Conservation (phyloP, 1,140 invertebrate genomes). For the Penaeus vannamei region DNA sequence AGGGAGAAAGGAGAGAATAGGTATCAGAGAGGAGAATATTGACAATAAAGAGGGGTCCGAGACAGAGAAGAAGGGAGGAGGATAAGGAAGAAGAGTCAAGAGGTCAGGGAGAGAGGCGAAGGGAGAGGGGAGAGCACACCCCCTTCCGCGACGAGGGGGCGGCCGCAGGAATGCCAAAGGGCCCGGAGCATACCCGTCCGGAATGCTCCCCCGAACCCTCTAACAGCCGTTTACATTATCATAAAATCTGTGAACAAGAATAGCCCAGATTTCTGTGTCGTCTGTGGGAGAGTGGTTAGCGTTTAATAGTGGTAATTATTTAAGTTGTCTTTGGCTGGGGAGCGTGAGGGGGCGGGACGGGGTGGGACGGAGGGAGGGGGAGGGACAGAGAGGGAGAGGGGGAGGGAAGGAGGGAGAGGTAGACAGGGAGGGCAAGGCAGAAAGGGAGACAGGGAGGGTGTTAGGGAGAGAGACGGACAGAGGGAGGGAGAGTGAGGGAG, state of each 20-base stretch:
- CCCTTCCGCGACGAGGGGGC: not conserved
- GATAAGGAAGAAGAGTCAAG: not conserved
- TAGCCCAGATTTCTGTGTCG: slow-evolving; percentile 44
- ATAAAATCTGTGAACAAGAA: slow-evolving; percentile 61
- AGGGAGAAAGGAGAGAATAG: too few species aligned
- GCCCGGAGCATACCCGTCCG: not conserved
- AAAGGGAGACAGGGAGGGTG: not conserved
- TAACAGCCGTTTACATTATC: slow-evolving; percentile 59
- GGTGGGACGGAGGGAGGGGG: not conserved
- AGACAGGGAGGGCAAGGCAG: too few species aligned
- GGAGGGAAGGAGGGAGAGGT: too few species aligned
- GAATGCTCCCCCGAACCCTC: slow-evolving; percentile 35
- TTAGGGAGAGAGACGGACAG: too few species aligned
- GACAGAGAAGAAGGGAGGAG: not conserved
- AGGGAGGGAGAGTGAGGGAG: too few species aligned
- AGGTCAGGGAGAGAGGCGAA: not conserved
- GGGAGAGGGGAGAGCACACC: not conserved
- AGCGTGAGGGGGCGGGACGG: not conserved
- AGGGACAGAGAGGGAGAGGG: too few species aligned
- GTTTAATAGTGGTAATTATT: slow-evolving; percentile 49
- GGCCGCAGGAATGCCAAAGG: slow-evolving; percentile 34
- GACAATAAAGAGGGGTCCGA: not conserved
- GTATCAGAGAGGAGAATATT: not conserved
- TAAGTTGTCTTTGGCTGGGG: slow-evolving; percentile 19
- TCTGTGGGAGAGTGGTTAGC: slow-evolving; percentile 36